Conservation (phyloP, 2,113 vertebrate genomes). For the Cryptomyrus ogoouensis region DNA sequence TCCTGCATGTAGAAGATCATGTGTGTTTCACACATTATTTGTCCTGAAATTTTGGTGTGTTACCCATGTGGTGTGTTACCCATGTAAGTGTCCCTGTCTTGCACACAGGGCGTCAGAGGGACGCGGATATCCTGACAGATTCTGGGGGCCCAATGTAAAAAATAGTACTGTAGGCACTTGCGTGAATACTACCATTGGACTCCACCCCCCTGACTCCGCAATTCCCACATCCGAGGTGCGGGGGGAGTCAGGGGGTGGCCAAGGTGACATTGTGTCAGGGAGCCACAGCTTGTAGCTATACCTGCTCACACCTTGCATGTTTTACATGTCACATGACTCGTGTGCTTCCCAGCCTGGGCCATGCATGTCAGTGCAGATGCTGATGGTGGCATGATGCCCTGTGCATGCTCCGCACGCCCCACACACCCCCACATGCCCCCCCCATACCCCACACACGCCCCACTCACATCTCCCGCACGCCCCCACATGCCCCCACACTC, state of each 20-base stretch:
- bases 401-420: too few relatives aligned
- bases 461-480: too few relatives aligned
- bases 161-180: not conserved
- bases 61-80: too few relatives aligned
- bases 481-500: too few relatives aligned
- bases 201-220: not conserved
- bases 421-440: too few relatives aligned
- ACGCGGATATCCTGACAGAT: not conserved
- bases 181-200: not conserved
- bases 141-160: not conserved
- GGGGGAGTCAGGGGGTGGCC: not conserved
- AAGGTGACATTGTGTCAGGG: not conserved
- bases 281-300: not conserved
- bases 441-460: too few relatives aligned
- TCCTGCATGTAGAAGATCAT: not conserved
- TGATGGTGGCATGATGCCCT: too few relatives aligned
- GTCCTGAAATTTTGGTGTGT: not conserved
- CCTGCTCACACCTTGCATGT: not conserved
- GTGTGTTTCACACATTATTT: not conserved
- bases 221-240: not conserved
- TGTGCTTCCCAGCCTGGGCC: slow-evolving; percentile 27
- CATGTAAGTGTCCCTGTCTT: not conserved
- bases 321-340: slow-evolving; percentile 70
- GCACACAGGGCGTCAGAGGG: not conserved
- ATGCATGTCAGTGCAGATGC: not conserved